Conservation (phyloP, 2,113 vertebrate species). For the Pristiophorus japonicus region DNA sequence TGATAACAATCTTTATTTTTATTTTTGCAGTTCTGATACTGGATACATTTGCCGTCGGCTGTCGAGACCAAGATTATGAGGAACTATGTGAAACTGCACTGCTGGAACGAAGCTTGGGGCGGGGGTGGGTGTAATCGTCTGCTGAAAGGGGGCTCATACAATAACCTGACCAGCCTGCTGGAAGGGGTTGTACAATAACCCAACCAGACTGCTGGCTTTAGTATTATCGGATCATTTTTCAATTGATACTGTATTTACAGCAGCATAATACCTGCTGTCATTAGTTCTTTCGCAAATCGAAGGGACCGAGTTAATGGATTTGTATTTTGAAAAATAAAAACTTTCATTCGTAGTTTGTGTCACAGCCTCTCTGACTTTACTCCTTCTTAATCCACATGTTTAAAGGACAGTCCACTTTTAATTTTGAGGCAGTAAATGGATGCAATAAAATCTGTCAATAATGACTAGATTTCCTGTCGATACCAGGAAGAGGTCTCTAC, state of each 20-base stretch:
- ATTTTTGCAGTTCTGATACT: slow-evolving; percentile 31
- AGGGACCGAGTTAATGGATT: slow-evolving; percentile 20
- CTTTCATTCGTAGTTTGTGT: slow-evolving; percentile 35
- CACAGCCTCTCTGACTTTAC: neutral
- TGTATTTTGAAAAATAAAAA: slow-evolving; percentile 36
- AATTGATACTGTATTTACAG: slow-evolving; percentile 35
- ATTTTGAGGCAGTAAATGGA: neutral
- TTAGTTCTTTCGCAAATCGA: slow-evolving; percentile 4
- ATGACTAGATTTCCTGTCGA: neutral
- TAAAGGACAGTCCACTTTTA: slow-evolving; percentile 8
- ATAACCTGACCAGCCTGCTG: slow-evolving; percentile 14
- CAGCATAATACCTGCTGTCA: slow-evolving; percentile 27
- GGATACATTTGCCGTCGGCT: neutral
- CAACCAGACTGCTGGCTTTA: slow-evolving; percentile 36
- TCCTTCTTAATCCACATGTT: neutral
- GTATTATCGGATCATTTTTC: slow-evolving; percentile 29
- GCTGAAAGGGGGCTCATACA: slow-evolving; percentile 26
- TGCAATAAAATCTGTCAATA: neutral
- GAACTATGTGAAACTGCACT: slow-evolving; percentile 34
- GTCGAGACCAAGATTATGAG: slow-evolving; percentile 16
- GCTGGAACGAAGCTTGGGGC: slow-evolving; percentile 36
- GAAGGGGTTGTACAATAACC: slow-evolving; percentile 11
- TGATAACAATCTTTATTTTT: neutral
- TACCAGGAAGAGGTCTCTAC: neutral
- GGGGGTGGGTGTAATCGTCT: slow-evolving; percentile 30